phyloP scores from a whole-genome alignment of 2,797 vertebrate genomes.

The Crocidura indochinensis region DNA sequence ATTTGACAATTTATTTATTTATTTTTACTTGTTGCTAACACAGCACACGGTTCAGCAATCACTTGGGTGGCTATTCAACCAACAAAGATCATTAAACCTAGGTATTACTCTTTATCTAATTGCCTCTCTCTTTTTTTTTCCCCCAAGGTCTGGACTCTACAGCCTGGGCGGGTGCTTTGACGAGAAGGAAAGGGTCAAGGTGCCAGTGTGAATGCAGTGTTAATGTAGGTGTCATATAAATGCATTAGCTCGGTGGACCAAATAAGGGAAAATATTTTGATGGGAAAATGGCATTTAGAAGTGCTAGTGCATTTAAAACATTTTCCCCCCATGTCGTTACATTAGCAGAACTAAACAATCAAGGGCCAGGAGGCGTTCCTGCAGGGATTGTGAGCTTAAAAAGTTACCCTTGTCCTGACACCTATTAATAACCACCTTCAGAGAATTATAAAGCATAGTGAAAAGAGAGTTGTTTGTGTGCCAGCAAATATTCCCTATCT shows the following conservation, averaged over 20 bases:
- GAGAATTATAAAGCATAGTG: constrained; percentile 77
- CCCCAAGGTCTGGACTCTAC: not conserved
- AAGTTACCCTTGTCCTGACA: constrained; percentile 79
- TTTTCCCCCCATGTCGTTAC: constrained; percentile 67
- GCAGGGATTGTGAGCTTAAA: constrained; percentile 74
- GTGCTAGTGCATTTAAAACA: constrained; percentile 73
- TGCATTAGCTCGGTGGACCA: constrained; percentile 81
- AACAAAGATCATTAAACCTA: constrained; percentile 57
- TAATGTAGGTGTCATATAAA: constrained; percentile 80
- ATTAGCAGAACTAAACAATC: constrained; percentile 78
- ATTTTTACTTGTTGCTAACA: constrained; percentile 51
- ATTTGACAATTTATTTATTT: constrained; percentile 21
- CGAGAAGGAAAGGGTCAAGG: constrained; percentile 70
- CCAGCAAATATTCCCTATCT: constrained; percentile 78
- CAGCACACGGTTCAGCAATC: not conserved
- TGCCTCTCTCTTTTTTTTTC: constrained; percentile 68
- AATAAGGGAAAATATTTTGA: constrained; percentile 82
- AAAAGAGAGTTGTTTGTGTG: constrained; percentile 71
- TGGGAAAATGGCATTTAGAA: constrained; percentile 81
- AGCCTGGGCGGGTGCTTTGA: not conserved
- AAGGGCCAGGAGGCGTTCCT: constrained; percentile 73
- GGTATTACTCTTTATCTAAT: constrained; percentile 72
- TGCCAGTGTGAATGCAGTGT: not conserved
- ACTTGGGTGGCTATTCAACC: constrained; percentile 57
- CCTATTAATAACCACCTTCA: constrained; percentile 82